Evolutionary conservation across 2,797 vertebrate genomes (phyloP).

Genomic region (Sebastes nivosus): DNA sequence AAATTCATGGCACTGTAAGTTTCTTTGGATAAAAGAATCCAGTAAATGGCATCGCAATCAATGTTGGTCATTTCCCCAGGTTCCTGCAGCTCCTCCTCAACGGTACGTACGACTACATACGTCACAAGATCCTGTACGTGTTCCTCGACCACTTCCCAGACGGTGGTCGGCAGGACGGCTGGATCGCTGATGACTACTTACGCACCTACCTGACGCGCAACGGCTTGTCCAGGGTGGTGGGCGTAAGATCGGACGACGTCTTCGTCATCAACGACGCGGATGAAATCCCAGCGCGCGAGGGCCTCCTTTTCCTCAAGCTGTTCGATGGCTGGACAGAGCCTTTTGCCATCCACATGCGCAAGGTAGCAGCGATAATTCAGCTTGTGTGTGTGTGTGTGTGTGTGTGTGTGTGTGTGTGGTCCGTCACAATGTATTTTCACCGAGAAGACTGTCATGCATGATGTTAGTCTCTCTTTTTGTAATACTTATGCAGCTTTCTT

Average conservation of each 20-base stretch:
- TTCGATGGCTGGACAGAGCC: conserved; percentile 98
- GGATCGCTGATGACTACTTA: conserved; percentile 98
- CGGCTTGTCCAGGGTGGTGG: conserved; percentile 87
- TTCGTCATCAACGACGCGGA: conserved; percentile 98
- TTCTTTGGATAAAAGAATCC: neutral
- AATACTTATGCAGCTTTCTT: neutral
- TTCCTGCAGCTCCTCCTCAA: conserved; percentile 92
- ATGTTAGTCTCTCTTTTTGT: neutral
- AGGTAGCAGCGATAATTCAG: conserved; percentile 62
- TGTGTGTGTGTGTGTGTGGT: neutral
- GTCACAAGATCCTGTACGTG: conserved; percentile 95
- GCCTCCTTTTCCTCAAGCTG: conserved; percentile 95
- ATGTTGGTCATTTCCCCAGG: conserved; percentile 36
- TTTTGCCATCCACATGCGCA: conserved; percentile 98
- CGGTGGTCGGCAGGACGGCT: conserved; percentile 94
- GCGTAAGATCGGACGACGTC: conserved; percentile 87
- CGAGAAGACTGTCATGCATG: neutral
- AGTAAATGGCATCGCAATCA: neutral
- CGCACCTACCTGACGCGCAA: conserved; percentile 93
- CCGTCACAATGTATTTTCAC: too few relatives aligned
- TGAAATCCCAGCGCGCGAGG: conserved; percentile 93
- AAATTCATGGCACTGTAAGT: neutral
- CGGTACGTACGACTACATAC: conserved; percentile 92
- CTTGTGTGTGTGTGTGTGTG: neutral
- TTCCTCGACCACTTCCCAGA: conserved; percentile 97